These are phyloP conservation scores for Ctenochaetus hawaiiensis DNA, from an alignment of 2,797 vertebrate genomes.

Conservation along the genomic window DNA sequence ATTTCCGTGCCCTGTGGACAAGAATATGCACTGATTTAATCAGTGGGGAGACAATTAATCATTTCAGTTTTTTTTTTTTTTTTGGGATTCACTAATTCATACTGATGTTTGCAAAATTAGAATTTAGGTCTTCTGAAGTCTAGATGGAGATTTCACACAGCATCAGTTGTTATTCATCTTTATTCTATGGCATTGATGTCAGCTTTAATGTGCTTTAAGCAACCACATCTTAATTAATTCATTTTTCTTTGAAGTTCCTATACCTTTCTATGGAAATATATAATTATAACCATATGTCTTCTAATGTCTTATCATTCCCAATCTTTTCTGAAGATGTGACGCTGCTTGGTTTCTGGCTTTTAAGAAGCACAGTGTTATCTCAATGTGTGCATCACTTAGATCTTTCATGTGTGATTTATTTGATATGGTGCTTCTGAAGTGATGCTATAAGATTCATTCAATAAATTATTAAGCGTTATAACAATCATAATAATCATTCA, in stretches of 20 bases:
- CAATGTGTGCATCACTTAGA: neutral
- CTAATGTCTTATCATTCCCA: constrained; percentile 20
- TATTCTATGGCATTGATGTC: neutral
- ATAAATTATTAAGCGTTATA: neutral
- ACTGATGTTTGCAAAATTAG: constrained; percentile 41
- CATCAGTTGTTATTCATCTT: neutral
- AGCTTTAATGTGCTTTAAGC: neutral
- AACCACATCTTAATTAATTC: neutral
- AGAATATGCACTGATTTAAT: constrained; percentile 62
- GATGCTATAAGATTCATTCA: neutral
- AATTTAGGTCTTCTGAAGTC: constrained; percentile 5
- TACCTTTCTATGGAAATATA: neutral
- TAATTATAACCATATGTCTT: neutral
- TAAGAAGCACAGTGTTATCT: neutral
- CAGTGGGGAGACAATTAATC: constrained; percentile 48
- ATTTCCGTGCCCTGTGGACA: constrained; percentile 53
- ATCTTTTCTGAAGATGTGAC: constrained; percentile 16
- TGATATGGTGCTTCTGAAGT: neutral
- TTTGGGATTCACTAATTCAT: constrained; percentile 40
- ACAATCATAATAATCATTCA: neutral
- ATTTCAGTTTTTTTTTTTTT: too few species aligned
- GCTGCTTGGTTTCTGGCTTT: neutral
- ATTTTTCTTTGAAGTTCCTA: neutral
- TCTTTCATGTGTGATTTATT: neutral
- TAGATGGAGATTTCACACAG: constrained; percentile 15